Percentiles rank a stretch among this genome's conserved stretches.
Evolutionary conservation across 2,888 invertebrate genomes (phyloP).

Genomic region (Physocephala rufipes): DNA sequence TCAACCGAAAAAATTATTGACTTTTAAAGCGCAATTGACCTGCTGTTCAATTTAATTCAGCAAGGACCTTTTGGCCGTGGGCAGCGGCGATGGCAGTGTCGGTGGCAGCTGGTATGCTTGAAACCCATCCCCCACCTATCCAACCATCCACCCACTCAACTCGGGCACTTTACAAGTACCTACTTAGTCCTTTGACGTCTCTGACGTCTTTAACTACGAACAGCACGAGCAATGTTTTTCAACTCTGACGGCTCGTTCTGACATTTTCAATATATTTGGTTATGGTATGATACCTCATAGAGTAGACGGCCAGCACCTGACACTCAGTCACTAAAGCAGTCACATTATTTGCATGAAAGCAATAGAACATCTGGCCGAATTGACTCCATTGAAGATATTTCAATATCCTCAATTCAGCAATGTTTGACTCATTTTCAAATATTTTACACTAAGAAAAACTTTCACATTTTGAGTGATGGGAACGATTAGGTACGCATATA

Average conservation of each 20-base stretch:
- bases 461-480: not conserved
- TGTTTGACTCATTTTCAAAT: not conserved
- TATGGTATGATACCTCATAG: not conserved
- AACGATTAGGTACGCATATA: no score
- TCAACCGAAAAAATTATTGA: no score
- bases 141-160: not conserved
- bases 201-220: conserved; percentile 8
- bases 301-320: conserved; percentile 13
- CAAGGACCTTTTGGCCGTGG: conserved; percentile 45
- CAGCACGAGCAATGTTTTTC: no score
- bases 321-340: conserved; percentile 21
- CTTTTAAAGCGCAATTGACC: conserved; percentile 48
- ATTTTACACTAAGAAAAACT: not conserved
- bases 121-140: not conserved
- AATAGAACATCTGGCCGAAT: conserved; percentile 60
- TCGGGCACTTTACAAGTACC: not conserved
- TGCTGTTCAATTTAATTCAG: conserved; percentile 53
- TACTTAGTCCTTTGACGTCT: not conserved
- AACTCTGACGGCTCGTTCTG: no score
- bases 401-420: not conserved
- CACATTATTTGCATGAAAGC: conserved; percentile 35
- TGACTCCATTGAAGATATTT: conserved; percentile 29
- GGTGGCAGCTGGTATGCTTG: not conserved
- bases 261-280: not conserved
- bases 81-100: conserved; percentile 15